Percentiles rank a stretch among this genome's conserved stretches.
These are phyloP conservation scores for Hephaestus fuliginosus DNA, from an alignment of 2,797 vertebrate species.

Conservation along the genomic window DNA sequence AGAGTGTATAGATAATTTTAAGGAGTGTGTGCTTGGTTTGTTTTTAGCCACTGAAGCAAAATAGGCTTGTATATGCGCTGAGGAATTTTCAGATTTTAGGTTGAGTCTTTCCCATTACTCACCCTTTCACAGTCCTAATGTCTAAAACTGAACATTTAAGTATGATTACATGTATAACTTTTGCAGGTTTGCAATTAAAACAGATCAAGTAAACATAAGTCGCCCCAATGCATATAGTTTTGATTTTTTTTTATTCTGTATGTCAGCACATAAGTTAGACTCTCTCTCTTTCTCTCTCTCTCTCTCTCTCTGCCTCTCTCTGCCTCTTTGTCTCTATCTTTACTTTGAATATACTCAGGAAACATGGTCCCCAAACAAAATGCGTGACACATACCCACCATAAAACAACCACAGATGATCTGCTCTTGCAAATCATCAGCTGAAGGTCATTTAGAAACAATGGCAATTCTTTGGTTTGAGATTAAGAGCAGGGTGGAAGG, in stretches of 20 bases:
- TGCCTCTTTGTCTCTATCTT: constrained; percentile 83
- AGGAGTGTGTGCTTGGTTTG: constrained; percentile 20
- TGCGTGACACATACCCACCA: constrained; percentile 23
- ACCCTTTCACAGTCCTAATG: neutral
- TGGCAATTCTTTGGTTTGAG: constrained; percentile 84
- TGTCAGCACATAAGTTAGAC: neutral
- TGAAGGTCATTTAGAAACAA: constrained; percentile 90
- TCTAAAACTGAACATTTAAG: neutral
- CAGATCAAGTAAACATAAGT: neutral
- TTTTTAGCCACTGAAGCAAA: constrained; percentile 24
- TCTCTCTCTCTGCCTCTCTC: constrained; percentile 81
- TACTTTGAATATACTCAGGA: constrained; percentile 49
- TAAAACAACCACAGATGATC: constrained; percentile 36
- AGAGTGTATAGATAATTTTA: constrained; percentile 19
- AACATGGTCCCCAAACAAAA: constrained; percentile 33
- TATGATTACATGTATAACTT: neutral
- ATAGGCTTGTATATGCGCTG: neutral
- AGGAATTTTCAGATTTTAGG: constrained; percentile 17
- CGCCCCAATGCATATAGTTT: neutral
- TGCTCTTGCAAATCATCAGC: constrained; percentile 45
- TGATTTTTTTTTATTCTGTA: neutral
- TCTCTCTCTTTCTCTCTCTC: constrained; percentile 43
- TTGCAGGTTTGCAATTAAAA: constrained; percentile 12
- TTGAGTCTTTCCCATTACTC: neutral
- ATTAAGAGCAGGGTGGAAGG: constrained; percentile 67